phyloP scores from a whole-genome alignment of 2,888 invertebrate genomes.

The Agrochola lychnidis region DNA sequence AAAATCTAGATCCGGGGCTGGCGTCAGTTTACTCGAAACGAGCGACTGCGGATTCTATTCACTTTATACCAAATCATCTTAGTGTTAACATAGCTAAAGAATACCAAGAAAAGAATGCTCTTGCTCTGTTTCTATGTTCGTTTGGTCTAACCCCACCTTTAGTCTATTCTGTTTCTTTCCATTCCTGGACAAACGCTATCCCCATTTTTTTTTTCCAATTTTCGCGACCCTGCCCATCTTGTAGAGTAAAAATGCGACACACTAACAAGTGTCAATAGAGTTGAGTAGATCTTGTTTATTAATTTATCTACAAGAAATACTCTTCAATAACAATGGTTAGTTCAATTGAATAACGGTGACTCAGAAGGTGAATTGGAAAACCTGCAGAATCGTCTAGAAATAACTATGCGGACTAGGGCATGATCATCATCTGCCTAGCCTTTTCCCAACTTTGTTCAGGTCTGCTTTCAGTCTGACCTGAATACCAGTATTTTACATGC shows the following conservation, averaged over 20 bases:
- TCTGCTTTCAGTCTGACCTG: too few relatives aligned
- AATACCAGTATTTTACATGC: too few relatives aligned
- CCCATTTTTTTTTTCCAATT: not conserved
- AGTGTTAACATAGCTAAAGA: too few relatives aligned
- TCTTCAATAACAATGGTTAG: conserved; percentile 20
- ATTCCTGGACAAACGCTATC: not conserved
- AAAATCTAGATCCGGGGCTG: too few relatives aligned
- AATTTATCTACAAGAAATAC: conserved; percentile 24
- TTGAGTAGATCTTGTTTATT: conserved; percentile 18
- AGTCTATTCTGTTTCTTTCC: not conserved
- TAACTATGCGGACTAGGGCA: not conserved
- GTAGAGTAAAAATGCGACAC: conserved; percentile 8
- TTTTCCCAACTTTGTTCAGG: too few relatives aligned
- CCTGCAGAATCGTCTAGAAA: not conserved
- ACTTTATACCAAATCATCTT: not conserved
- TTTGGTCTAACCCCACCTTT: not conserved
- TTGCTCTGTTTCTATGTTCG: not conserved
- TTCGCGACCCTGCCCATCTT: not conserved
- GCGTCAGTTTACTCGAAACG: not conserved
- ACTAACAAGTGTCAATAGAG: conserved; percentile 8
- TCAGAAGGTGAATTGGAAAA: conserved; percentile 15
- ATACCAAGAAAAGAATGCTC: not conserved
- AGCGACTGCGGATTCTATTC: not conserved
- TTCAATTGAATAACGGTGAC: conserved; percentile 52
- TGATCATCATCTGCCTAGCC: too few relatives aligned